Base-by-base conservation (phyloP, 2,113 vertebrate species). In the Entomyzon cyanotis region DNA sequence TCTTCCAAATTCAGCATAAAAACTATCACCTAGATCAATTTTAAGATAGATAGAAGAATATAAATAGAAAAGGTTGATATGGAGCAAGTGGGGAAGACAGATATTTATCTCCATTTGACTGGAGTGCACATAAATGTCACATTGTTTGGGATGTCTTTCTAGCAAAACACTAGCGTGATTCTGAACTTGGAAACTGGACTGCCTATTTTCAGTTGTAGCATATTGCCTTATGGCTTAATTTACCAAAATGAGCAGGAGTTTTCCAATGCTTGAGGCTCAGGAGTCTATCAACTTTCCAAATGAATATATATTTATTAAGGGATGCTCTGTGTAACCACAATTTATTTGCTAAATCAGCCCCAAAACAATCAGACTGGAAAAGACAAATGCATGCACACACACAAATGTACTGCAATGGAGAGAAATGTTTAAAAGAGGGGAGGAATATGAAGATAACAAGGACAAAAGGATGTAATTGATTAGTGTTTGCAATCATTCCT, bases 201-300 rank as follows among this genome's bases (percentile, higher is more conserved):
- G 14, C 11, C 17, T 3, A 5, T 42, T 75, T 75, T 46, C 2
- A 1, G 0, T 19, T n/a, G 20, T 67, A 24, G 15, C 5, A 4
- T 13, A 31, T 33, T 14, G 6, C 8, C 10, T n/a, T 47, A 20
- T 44, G 46, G 30, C 21, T 47, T 89, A 79, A 65, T 7, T 74
- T 80, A 73, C 11, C 35, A 69, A 88, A 67, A 67, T 0, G 0
- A 31, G 62, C 2, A 31, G 10, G 21, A 60, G 6, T 82, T 82
- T 75, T 58, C 60, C 37, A 75, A 8, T 42, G 67, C 9, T 39
- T 55, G 20, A 76, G 67, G 18, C 11, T 88, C 39, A 25, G 55
- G 33, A 53, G 16, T 37, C 27, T 39, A 46, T 25, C 53, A 76
- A 31, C 9, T 63, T 76, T 59, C 52, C 10, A 68, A 75, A 67